Base-by-base conservation (phyloP, 2,113 vertebrate species). In the Brienomyrus brachyistius region DNA sequence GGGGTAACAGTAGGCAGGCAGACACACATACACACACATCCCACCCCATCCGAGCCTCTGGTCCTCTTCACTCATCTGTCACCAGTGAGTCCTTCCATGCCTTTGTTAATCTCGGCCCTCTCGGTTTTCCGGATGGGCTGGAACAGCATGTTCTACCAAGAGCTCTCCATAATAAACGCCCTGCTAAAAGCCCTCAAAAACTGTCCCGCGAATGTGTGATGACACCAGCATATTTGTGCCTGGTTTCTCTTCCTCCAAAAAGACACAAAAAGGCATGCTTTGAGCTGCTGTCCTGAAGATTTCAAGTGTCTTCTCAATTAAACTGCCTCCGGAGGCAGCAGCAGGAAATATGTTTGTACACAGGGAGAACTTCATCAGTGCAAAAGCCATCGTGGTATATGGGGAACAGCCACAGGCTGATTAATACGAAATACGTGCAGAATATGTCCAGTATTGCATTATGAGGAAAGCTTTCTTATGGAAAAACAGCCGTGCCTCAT, bases 231-330 rank as follows among this genome's bases (percentile, higher is more conserved):
- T 87, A 54, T 87, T 52, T 56, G 6, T 56, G 31, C 15, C 31
- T 54, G 86, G 35, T 87, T 87, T 56, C 86, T 87, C 27, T 87
- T 56, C 86, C 35, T 54, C 62, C n/a, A 84, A 47, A 45, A 84
- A 84, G 19, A 84, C 35, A 84, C 43, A 48, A n/a, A 84, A 84
- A 48, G 2, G 9, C 82, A 50, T 45, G 45, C 10, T 85, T 83
- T 80, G 82, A 56, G 5, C 27, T 40, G 27, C 35, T 54, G 17
- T 35, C 85, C 35, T 9, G n/a, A 56, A 19, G 31, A 87, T 56
- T 31, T 17, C 48, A 54, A 87, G 6, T 87, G 85, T 40, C 85
- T 87, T 27, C 50, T 52, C 47, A 50, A 50, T 86, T 86, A 86
- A 86, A n/a, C 45, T 52, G 45, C 47, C 27, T 86, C 27, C 5